phyloP scores from a whole-genome alignment of 2,113 vertebrate species.

The Gymnogyps californianus region DNA sequence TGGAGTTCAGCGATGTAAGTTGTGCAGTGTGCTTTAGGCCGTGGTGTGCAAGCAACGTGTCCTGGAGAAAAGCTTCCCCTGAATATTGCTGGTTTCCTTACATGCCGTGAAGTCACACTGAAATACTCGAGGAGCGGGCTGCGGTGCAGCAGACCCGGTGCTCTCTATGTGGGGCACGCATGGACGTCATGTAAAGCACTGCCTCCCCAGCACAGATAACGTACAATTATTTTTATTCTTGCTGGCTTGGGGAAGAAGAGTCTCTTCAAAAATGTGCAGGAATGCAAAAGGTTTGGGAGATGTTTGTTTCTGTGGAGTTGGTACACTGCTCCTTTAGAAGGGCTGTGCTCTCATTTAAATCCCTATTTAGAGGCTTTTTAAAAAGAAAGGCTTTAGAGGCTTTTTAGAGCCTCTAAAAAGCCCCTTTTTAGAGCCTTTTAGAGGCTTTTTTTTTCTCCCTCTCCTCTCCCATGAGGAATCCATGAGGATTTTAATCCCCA shows the following conservation, averaged over 20 bases:
- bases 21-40: neutral
- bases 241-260: no score
- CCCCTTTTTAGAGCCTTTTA: no score
- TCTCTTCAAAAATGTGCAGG: neutral
- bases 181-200: neutral
- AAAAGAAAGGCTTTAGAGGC: neutral
- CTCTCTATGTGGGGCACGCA: accelerated
- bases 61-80: neutral
- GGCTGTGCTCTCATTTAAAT: neutral
- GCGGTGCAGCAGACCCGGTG: no score
- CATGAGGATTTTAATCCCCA: neutral
- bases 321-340: neutral
- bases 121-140: neutral
- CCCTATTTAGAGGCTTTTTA: neutral
- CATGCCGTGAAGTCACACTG: accelerated
- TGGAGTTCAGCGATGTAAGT: constrained; percentile 97
- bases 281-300: neutral
- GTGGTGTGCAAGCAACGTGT: no score
- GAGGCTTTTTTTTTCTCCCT: neutral
- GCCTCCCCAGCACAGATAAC: neutral
- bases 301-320: neutral
- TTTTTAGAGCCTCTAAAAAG: no score
- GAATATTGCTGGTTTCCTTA: neutral
- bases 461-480: neutral
- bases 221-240: neutral